Base-by-base conservation (phyloP, 2,888 invertebrate genomes). In the Heteromurus nitidus region DNA sequence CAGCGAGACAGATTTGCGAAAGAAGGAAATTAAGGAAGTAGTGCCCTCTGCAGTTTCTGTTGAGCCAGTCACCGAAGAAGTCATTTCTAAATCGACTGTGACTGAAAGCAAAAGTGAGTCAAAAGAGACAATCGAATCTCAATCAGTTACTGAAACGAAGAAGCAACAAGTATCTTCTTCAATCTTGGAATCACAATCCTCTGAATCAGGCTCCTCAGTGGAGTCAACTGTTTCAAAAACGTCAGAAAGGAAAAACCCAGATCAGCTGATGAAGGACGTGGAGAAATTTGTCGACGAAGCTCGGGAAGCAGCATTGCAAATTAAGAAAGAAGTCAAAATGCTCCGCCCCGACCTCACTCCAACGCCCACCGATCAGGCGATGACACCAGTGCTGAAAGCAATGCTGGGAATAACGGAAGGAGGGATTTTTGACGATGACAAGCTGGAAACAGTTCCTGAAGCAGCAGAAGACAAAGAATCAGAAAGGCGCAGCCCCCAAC, bases 271-370 rank as follows among this genome's bases (percentile, higher is more conserved):
- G 36, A 85, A 84, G 47, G 86, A 88, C 26, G 90, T 90, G 11
- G 90, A 91, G 87, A 91, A 91, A 84, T 90, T 90, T 88, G 86
- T 91, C 28, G 91, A 91, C 88, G 91, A 90, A 87, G 91, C 91
- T 72, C 91, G 91, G 84, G 91, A 91, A 88, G 91, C 91, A 42
- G 89, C 90, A 1, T 80, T 85, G 11, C 85, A 86, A 75, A 75
- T 86, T 26, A 86, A 87, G 60, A 69, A 82, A 24, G 86, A 86
- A 80, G 86, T 87, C 0, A 86, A 87, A 82, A 86, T 86, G 80
- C 83, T 87, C 1, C 73, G 86, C 65, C 87, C 87, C 3, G 87
- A 87, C 53, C 60, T 87, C 18, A 87, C 87, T 0, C 87, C 87
- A 47, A 87, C 87, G 0, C 87, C 87, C 11, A 87, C 87, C 9